Evolutionary conservation across 2,888 invertebrate genomes (phyloP), one percentile per base, ranked within the genome.

Genomic region (Plebejus argus): DNA sequence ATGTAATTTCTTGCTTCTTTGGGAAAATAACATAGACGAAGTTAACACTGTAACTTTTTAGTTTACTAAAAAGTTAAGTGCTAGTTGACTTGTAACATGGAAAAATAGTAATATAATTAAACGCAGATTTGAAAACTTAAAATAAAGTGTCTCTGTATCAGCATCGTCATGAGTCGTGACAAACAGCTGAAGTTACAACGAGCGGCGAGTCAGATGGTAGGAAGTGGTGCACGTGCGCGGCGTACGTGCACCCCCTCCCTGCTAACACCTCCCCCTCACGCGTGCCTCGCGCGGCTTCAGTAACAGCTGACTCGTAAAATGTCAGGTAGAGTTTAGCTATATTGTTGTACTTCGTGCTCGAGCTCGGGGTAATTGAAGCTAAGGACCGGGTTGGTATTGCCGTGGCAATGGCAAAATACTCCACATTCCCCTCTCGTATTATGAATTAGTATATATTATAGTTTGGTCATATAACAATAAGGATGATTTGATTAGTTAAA

Each of bases 141-240:
- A 53, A 18, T 18, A 53, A 18, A 53, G 53, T 18, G 12, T 18
- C 18, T 53, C 18, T 1, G 5, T 4, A 53, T 18, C 53, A 53
- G 53, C 18, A 18, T 15, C 53, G 18, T 18, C 53, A n/a, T 58
- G 8, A 58, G 20, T n/a, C 15, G 7, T n/a, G 20, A 58, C 0
- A 58, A 58, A 58, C 20, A 58, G n/a, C 20, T 58, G 58, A 58
- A 53, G 53, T 53, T 53, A 58, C 7, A 58, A 58, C 58, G 58
- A 20, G 58, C 58, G 58, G 58, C 7, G 20, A 58, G 20, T 4
- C 58, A 58, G 20, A 8, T 58, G 58, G n/a, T 58, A 20, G 58
- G 8, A 58, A 58, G 8, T 58, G 58, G 2, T 58, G 58, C 58
- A 58, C 58, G 58, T 8, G 58, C 58, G 58, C n/a, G 18, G 18